phyloP scores from a whole-genome alignment of 2,797 vertebrate species.

The Acanthiza pusilla region DNA sequence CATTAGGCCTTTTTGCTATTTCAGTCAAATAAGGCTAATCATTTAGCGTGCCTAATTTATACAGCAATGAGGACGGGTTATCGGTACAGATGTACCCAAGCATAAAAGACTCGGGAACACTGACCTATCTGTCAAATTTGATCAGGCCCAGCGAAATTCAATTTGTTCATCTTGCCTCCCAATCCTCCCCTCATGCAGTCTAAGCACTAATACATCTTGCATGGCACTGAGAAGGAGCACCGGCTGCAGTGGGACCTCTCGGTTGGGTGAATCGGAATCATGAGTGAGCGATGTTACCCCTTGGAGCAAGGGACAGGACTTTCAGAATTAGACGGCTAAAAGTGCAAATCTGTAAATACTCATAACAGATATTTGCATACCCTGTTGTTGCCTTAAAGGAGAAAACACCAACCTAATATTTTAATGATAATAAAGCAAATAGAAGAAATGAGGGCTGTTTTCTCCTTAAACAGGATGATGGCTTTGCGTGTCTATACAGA shows the following conservation, averaged over 20 bases:
- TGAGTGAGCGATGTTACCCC: neutral
- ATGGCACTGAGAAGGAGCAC: neutral
- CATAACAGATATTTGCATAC: neutral
- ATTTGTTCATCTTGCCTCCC: constrained; percentile 47
- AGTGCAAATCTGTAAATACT: neutral
- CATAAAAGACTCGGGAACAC: constrained; percentile 34
- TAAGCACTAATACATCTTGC: neutral
- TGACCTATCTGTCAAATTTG: constrained; percentile 55
- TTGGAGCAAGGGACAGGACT: neutral
- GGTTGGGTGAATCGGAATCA: neutral
- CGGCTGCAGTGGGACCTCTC: neutral
- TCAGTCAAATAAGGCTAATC: constrained; percentile 36
- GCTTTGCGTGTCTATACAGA: neutral
- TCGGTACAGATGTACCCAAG: constrained; percentile 25
- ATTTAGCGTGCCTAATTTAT: constrained; percentile 43
- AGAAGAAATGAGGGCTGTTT: neutral
- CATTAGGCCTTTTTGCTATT: constrained; percentile 49
- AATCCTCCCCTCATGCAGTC: neutral
- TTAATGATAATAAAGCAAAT: neutral
- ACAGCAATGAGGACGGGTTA: constrained; percentile 26
- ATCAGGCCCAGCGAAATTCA: constrained; percentile 50
- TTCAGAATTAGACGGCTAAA: neutral
- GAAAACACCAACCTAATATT: neutral
- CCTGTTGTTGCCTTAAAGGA: neutral
- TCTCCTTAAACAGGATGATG: neutral